Percentiles rank a stretch among this genome's conserved stretches.
phyloP scores from a whole-genome alignment of 2,888 invertebrate genomes.

The Papilio gigon region DNA sequence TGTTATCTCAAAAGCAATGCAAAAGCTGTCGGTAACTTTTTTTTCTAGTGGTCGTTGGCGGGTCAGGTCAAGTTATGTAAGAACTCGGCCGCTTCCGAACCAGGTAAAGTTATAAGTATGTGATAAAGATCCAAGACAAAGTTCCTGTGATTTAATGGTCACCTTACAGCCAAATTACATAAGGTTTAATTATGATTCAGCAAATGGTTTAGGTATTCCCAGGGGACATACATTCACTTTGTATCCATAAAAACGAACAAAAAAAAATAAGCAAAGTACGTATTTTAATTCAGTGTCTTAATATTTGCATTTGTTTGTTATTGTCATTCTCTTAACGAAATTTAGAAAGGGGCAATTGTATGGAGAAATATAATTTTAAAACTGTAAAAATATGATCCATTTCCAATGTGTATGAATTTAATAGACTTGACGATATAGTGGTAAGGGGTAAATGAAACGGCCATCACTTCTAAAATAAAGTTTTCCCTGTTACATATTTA shows the following conservation, averaged over 20 bases:
- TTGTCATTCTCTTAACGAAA: no score
- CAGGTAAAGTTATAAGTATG: slow-evolving; percentile 3
- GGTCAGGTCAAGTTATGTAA: slow-evolving; percentile 19
- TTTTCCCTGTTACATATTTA: neutral
- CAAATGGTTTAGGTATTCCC: neutral
- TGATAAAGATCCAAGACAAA: neutral
- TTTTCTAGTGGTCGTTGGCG: slow-evolving; percentile 13
- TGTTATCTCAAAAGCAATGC: neutral
- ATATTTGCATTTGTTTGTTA: no score
- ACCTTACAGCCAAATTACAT: neutral
- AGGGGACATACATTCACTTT: neutral
- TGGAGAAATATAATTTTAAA: no score
- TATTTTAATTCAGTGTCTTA: no score
- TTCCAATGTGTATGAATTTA: no score
- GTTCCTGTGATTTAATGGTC: neutral
- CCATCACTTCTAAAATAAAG: neutral
- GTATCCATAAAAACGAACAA: no score
- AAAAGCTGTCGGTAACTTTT: slow-evolving; percentile 5
- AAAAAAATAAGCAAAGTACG: no score
- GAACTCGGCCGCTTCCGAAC: slow-evolving; percentile 14
- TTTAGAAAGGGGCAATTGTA: no score
- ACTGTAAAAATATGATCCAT: no score
- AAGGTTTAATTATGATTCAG: neutral
- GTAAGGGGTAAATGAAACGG: no score
- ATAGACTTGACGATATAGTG: no score